phyloP scores from a whole-genome alignment of 2,113 vertebrate genomes.

The Ifrita kowaldi region DNA sequence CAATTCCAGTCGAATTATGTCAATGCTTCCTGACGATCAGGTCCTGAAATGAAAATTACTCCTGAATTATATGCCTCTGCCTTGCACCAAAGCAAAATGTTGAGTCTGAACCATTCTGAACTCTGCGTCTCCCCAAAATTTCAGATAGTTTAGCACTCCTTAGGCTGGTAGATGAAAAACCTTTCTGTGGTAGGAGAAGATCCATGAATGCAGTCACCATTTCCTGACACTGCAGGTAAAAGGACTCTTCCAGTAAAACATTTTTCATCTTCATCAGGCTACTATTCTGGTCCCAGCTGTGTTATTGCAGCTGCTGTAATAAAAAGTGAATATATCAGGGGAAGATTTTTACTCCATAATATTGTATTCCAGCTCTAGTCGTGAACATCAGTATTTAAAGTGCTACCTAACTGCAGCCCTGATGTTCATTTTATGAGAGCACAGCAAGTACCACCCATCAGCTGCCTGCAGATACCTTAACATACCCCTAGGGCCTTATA shows the following conservation, averaged over 20 bases:
- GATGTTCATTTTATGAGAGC: not conserved
- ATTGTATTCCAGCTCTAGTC: not conserved
- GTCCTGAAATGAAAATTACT: not conserved
- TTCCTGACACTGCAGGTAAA: constrained; percentile 14
- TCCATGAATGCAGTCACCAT: not conserved
- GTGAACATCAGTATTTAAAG: not conserved
- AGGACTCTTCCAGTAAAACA: constrained; percentile 14
- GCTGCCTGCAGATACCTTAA: not conserved
- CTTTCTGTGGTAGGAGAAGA: not conserved
- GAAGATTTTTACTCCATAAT: constrained; percentile 11
- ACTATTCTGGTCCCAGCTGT: constrained; percentile 16
- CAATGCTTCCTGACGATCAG: not conserved
- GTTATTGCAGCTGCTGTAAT: constrained; percentile 10
- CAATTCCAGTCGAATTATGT: not conserved
- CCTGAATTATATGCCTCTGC: not conserved
- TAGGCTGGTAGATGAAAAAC: not conserved
- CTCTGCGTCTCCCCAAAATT: not conserved
- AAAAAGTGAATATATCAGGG: not conserved
- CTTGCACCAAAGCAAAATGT: not conserved
- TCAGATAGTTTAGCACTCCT: not conserved
- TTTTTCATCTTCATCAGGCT: constrained; percentile 20
- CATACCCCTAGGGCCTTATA: not conserved
- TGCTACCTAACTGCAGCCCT: not conserved
- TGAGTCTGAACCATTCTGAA: not conserved
- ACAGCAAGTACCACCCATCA: not conserved